These are phyloP conservation scores for Nasonia vitripennis DNA, from an alignment of 1,140 invertebrate genomes.

Conservation along the genomic window DNA sequence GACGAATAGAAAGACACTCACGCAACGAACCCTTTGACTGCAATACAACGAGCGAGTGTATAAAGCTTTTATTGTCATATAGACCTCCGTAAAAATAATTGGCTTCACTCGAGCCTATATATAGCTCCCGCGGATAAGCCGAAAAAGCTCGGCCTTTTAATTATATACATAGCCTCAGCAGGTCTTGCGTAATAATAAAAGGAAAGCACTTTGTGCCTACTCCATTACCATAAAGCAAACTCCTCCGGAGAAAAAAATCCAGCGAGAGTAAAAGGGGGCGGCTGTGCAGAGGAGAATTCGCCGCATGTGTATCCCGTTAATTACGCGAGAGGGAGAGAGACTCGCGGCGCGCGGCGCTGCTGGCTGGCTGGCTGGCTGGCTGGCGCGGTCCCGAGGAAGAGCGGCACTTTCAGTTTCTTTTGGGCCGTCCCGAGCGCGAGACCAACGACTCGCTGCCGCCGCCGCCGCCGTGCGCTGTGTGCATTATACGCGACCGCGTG, in stretches of 20 bases:
- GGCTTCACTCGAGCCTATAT: background rate
- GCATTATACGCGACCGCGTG: constrained; percentile 46
- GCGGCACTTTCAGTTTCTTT: constrained; percentile 69
- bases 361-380: background rate
- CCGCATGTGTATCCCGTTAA: constrained; percentile 7
- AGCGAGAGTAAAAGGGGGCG: background rate
- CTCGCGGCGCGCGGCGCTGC: constrained; percentile 8
- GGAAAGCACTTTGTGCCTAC: background rate
- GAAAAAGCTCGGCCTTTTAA: background rate
- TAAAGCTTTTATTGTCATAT: too few relatives aligned
- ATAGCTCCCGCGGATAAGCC: background rate
- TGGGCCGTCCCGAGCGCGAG: constrained; percentile 61
- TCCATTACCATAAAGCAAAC: background rate
- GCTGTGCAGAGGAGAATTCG: background rate
- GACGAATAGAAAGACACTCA: too few relatives aligned
- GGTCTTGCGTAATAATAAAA: background rate
- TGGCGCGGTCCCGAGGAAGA: constrained; percentile 51
- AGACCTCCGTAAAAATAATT: too few relatives aligned
- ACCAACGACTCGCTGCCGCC: constrained; percentile 42
- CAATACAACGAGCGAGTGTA: too few relatives aligned
- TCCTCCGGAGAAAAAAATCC: background rate
- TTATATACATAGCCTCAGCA: background rate
- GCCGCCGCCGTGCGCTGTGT: constrained; percentile 24
- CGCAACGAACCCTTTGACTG: too few relatives aligned
- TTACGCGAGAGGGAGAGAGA: background rate